Base-by-base conservation (phyloP, 1,140 invertebrate genomes). In the Reticulitermes speratus region DNA sequence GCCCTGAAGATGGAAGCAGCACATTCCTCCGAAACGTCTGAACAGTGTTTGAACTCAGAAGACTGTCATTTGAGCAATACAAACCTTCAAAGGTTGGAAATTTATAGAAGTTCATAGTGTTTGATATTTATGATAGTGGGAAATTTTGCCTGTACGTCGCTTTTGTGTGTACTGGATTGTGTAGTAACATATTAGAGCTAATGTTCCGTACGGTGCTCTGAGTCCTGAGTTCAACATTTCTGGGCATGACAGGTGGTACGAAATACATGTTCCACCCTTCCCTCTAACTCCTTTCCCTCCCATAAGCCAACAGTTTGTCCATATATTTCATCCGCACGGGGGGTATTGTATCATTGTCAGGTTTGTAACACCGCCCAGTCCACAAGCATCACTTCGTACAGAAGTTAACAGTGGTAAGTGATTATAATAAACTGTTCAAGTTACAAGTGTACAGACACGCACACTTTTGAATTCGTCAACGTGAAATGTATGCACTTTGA, bases 191-290 rank as follows among this genome's bases (percentile, higher is more conserved):
- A 25, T 75, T 30, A 75, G 25, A 75, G 65, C 65, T 75, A 75
- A 75, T 75, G 65, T 75, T 75, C 65, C 65, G n/a, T 75, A 30
- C 65, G 25, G n/a, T 75, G 65, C n/a, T 25, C 25, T 21, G 25
- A 30, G 65, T 75, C 65, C 65, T 11, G 65, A 75, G n/a, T 30
- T 75, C 65, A 75, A 75, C 25, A 75, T 75, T 75, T 75, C 65
- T 75, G 65, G 65, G n/a, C 65, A 75, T 75, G 65, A 75, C 65
- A 75, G 65, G 65, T 75, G n/a, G 65, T 75, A 75, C n/a, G 65
- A 75, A 75, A 75, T 65, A 65, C n/a, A 75, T 75, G 65, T 75
- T 75, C 16, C 0, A 25, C 65, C 65, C 52, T 55, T 55, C 52
- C 52, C 19, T 55, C 52, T 55, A 55, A 21, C 52, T 75, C 65